Base-by-base conservation (phyloP, 35 echinoderm and acorn worm species). In the Apostichopus parvimensis region DNA sequence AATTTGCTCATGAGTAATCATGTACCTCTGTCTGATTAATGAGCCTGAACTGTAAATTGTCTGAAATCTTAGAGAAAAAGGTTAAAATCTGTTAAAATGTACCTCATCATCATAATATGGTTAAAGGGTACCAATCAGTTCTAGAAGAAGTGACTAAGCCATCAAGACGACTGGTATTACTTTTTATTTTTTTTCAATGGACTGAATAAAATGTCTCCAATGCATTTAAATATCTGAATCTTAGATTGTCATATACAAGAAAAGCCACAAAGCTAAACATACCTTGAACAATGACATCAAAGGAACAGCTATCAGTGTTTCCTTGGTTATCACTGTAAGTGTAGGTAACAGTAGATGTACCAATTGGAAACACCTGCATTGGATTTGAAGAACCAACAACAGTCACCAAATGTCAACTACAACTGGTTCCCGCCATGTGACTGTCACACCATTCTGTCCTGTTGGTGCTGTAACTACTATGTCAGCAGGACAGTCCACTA, bases 261-360 rank as follows among this genome's bases (percentile, higher is more conserved):
- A 18, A 87, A 62, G 54, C 7, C 15, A 10, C 59, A 87, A 21
- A 53, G 25, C 13, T 54, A 13, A 58, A 87, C 55, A 57, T 55
- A 87, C 83, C 83, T 87, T 24, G 55, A 87, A 87, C 83, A 87
- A 11, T 87, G 54, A 87, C 60, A 87, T 61, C 60, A 87, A 87
- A 87, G 3, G 83, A 87, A 61, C 83, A 87, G 54, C 54, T 87
- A 15, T 60, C 83, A 10, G 60, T 5, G 55, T 87, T 87, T 45
- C 83, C 83, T 14, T 53, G 83, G 56, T 22, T 24, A 56, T 87
- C 83, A 60, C 83, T 87, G 83, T 55, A 87, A 10, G 56, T 87
- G 56, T 87, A 87, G 23, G 83, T 87, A 21, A 87, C 60, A 60
- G 83, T 87, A 65, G 83, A 55, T 9, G 83, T 87, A 65, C 83